These are phyloP conservation scores for Streptopelia turtur DNA, from an alignment of 2,797 vertebrate species.

Conservation along the genomic window DNA sequence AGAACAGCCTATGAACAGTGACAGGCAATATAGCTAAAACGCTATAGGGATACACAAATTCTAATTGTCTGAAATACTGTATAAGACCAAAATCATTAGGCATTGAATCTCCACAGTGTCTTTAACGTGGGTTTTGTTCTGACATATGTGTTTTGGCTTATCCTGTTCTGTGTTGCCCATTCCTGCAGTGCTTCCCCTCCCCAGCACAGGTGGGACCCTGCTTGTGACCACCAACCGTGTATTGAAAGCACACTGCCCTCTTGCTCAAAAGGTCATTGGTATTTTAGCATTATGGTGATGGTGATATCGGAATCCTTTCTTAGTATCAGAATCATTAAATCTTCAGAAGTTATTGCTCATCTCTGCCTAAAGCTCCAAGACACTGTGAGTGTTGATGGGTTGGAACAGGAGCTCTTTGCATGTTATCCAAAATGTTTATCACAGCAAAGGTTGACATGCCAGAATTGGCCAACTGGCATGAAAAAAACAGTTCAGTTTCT, in stretches of 20 bases:
- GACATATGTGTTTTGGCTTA: background rate
- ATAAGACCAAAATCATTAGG: background rate
- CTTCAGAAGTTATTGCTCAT: conserved; percentile 24
- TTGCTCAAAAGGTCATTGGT: background rate
- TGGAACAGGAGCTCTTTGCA: conserved; percentile 28
- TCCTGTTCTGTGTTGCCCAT: background rate
- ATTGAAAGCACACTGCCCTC: background rate
- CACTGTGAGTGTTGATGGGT: background rate
- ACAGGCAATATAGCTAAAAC: background rate
- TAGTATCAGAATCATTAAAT: conserved; percentile 9
- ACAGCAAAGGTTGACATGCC: conserved; percentile 4
- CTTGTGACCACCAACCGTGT: background rate
- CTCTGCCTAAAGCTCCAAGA: background rate
- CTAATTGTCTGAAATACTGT: background rate
- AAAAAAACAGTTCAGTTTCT: conserved; percentile 20
- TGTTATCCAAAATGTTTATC: conserved; percentile 37
- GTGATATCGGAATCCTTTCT: background rate
- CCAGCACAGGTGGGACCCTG: background rate
- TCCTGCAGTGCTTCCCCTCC: background rate
- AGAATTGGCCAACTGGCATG: conserved; percentile 26
- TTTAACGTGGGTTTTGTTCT: background rate
- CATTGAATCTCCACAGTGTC: rapidly evolving
- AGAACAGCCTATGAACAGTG: background rate
- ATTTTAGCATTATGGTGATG: background rate
- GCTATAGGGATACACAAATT: background rate